These are phyloP conservation scores for Adelphocoris suturalis DNA, from an alignment of 2,888 invertebrate genomes.

Conservation along the genomic window DNA sequence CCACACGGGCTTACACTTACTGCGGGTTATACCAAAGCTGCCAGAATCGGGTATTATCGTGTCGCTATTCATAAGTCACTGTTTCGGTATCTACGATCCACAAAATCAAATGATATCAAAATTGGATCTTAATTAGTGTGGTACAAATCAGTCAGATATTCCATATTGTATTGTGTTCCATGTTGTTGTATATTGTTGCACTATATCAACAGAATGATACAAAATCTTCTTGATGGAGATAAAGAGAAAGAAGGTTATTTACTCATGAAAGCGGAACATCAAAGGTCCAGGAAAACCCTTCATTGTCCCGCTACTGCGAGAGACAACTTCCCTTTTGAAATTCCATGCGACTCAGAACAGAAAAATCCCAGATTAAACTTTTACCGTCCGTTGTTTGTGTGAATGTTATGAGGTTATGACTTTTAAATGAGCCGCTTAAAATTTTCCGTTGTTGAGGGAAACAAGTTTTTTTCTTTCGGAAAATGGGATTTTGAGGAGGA, in stretches of 20 bases:
- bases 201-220: too few relatives aligned
- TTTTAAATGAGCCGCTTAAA: conserved; percentile 30
- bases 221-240: too few relatives aligned
- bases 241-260: background rate
- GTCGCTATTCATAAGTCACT: background rate
- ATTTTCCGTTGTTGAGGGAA: background rate
- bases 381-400: conserved; percentile 1
- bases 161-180: too few relatives aligned
- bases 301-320: background rate
- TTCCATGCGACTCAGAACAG: background rate
- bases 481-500: background rate
- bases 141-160: too few relatives aligned
- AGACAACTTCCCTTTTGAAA: conserved; percentile 28
- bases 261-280: background rate
- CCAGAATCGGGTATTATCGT: background rate
- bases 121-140: too few relatives aligned
- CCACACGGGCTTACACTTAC: background rate
- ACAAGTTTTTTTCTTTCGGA: background rate
- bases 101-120: background rate
- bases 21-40: background rate
- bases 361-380: conserved; percentile 17
- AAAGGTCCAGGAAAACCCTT: background rate
- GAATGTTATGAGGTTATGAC: conserved; percentile 52
- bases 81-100: background rate
- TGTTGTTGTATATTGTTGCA: too few relatives aligned